Percentiles rank a stretch among this genome's conserved stretches.
Evolutionary conservation across 2,113 vertebrate species (phyloP).

Genomic region (Prietella phreatophila): DNA sequence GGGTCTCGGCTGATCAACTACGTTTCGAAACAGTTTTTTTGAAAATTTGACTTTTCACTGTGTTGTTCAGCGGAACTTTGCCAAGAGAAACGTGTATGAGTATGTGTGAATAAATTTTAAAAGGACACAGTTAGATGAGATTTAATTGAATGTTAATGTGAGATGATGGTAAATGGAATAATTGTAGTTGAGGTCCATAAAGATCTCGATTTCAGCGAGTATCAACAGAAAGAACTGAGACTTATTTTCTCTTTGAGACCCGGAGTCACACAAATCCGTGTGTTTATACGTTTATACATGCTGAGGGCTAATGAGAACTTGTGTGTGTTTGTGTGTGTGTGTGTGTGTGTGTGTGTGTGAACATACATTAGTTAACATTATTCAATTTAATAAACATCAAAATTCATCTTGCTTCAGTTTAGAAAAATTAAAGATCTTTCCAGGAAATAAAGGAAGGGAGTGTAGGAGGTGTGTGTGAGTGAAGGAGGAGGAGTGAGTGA

Average conservation of each 20-base stretch:
- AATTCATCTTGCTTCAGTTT: not conserved
- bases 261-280: not conserved
- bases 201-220: not conserved
- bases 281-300: conserved; percentile 3
- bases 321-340: not conserved
- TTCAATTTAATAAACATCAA: not conserved
- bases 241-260: not conserved
- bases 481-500: not conserved
- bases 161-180: not conserved
- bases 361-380: no score
- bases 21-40: no score
- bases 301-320: conserved; percentile 6
- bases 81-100: not conserved
- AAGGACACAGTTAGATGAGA: not conserved
- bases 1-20: no score
- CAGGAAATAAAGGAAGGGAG: not conserved
- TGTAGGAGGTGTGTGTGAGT: not conserved
- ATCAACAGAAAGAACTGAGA: not conserved
- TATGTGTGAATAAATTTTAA: not conserved
- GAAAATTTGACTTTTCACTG: not conserved
- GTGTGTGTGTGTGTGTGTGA: not conserved
- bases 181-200: not conserved
- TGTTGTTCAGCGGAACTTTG: not conserved
- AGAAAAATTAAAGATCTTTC: not conserved
- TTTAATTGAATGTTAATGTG: not conserved